Base-by-base conservation (phyloP, 1,140 invertebrate species). In the Ceratosolen solmsi region DNA sequence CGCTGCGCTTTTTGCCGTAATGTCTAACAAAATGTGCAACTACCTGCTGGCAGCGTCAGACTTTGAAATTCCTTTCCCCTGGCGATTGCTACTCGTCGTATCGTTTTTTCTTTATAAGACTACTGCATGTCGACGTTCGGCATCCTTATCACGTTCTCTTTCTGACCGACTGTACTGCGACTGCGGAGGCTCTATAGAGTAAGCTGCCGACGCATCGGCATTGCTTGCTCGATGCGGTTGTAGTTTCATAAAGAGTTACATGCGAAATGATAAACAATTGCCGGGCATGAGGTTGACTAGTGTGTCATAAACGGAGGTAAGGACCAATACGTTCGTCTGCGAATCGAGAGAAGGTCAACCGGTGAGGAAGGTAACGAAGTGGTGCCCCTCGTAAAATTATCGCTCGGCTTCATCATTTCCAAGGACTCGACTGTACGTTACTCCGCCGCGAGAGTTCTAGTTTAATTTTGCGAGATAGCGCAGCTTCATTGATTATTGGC, bases 341-440 rank as follows among this genome's bases (percentile, higher is more conserved):
- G 38, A 68, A 33, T 68, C 17, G 63, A 38, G 20, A 68, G 63
- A 68, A 68, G 63, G 63, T n/a, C 4, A 68, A 38, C 63, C 63
- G 33, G 63, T 68, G 11, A 15, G 51, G 51, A 15, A 15, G 20
- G 17, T 20, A 15, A 15, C 5, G 3, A 22, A 54, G 41, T 46
- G n/a, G 41, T 54, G 51, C 51, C 51, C 20, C 51, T 54, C 5
- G 51, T 54, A 20, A 54, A 20, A 54, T 54, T 54, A 15, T 22
- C 20, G 51, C 17, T 22, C 51, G 51, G 51, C 3, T 54, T 8
- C 51, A 54, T 54, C 51, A 13, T 13, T 7, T 13, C 20, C 51
- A 22, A 54, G 51, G 20, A 54, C 51, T 54, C 51, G 51, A 3
- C 20, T 5, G 17, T 15, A 17, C 20, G 3, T 54, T 22, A 22